These are phyloP conservation scores for Brachionus plicatilis DNA, from an alignment of 1,140 invertebrate species.

Conservation along the genomic window DNA sequence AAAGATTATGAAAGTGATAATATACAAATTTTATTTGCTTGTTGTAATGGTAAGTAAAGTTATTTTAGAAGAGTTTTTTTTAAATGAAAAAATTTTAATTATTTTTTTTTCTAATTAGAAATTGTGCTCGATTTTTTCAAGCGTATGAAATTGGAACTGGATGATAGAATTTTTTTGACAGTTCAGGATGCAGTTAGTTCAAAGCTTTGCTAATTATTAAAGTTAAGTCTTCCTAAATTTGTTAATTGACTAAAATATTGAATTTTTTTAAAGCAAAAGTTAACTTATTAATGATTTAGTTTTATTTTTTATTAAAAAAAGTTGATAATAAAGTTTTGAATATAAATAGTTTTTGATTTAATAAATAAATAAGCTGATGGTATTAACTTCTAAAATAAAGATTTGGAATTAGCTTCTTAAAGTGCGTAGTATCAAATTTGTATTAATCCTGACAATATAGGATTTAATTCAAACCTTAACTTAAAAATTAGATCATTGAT, in stretches of 20 bases:
- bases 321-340: background rate
- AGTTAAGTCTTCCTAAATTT: background rate
- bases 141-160: background rate
- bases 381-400: too few species aligned
- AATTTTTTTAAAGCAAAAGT: background rate
- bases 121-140: background rate
- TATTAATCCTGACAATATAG: too few species aligned
- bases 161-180: background rate
- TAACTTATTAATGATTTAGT: background rate
- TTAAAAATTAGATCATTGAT: too few species aligned
- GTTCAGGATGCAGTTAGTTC: conserved; percentile 27
- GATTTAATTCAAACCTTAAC: too few species aligned
- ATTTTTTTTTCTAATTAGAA: background rate
- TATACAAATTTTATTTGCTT: background rate
- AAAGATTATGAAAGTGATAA: conserved; percentile 15
- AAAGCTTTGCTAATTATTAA: background rate
- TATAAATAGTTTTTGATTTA: too few species aligned
- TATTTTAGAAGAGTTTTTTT: background rate
- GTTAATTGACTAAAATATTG: background rate
- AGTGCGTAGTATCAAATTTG: too few species aligned
- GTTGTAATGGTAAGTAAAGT: background rate
- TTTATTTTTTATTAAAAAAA: background rate
- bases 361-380: too few species aligned
- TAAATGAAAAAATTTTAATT: too few species aligned
- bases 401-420: too few species aligned